Base-by-base conservation (phyloP, 2,888 invertebrate species). In the Athrips mouffetella region DNA sequence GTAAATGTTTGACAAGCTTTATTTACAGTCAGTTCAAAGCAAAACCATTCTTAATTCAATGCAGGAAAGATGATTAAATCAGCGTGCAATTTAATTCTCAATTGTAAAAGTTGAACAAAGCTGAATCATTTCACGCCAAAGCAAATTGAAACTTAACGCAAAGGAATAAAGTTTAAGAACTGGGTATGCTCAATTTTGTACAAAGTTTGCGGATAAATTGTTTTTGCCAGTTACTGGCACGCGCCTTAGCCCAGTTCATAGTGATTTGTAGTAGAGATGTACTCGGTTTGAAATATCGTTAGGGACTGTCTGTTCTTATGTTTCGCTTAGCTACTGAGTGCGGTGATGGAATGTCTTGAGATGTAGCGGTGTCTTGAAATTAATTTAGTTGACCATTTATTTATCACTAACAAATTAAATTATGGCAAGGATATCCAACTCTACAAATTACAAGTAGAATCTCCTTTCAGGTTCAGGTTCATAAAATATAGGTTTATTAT, bases 211-310 rank as follows among this genome's bases (percentile, higher is more conserved):
- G 66, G 67, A 67, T 72, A 76, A 82, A 84, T 80, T 80, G 76
- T 75, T 74, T 73, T 71, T 66, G 69, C 72, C 72, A 70, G 61
- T 63, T 59, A 59, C 64, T 65, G 71, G 80, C 79, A 80, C 84
- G 82, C 77, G 83, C 73, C 68, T 65, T 71, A 70, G 60, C 63
- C 64, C 56, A 69, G 73, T 72, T 74, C 59, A 53, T 62, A 62
- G 62, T 69, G 68, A 68, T 67, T 68, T 67, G 61, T 63, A 52
- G 52, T 64, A 71, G 71, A 73, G 74, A 52, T 68, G 70, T 49
- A 27, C 48, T 18, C 13, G 27, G 42, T 31, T 37, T 44, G 31
- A 44, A 44, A 31, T 44, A 31, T 44, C 31, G 44, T 31, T 18
- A 30, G 44, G 42, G 39, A 23, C 11, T 31, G 16, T 39, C 18